phyloP scores from a whole-genome alignment of 2,888 invertebrate genomes.

The Allygus modestus region DNA sequence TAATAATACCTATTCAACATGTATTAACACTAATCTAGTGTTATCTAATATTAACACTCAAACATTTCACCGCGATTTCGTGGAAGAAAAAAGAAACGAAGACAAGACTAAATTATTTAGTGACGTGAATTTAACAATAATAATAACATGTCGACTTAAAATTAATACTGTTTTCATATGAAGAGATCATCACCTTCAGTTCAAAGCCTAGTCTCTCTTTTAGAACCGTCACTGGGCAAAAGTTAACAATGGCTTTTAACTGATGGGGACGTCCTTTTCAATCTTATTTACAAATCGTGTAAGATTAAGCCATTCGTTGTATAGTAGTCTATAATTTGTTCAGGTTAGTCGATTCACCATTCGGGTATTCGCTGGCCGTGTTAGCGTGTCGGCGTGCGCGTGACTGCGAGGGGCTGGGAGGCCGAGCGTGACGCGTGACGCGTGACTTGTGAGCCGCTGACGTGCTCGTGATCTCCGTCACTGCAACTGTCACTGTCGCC shows the following conservation, averaged over 20 bases:
- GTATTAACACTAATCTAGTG: too few species aligned
- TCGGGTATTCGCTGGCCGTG: too few species aligned
- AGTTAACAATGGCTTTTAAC: not conserved
- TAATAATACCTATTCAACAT: too few species aligned
- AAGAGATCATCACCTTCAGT: not conserved
- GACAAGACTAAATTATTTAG: too few species aligned
- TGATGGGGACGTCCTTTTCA: not conserved
- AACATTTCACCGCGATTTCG: too few species aligned
- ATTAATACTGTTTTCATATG: not conserved
- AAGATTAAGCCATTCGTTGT: not conserved
- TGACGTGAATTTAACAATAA: not conserved
- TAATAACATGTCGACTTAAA: not conserved
- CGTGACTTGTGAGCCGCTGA: not conserved
- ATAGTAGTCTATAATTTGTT: not conserved
- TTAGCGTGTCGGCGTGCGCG: not conserved
- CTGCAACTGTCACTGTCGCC: not conserved
- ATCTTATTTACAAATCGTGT: not conserved
- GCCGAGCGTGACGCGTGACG: not conserved
- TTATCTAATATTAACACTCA: too few species aligned
- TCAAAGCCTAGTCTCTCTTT: not conserved
- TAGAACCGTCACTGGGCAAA: too few species aligned
- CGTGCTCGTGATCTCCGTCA: not conserved
- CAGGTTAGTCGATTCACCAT: not conserved
- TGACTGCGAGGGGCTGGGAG: not conserved
- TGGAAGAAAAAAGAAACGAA: too few species aligned